Evolutionary conservation across 2,113 vertebrate species (phyloP).

Genomic region (Eolophus roseicapilla): DNA sequence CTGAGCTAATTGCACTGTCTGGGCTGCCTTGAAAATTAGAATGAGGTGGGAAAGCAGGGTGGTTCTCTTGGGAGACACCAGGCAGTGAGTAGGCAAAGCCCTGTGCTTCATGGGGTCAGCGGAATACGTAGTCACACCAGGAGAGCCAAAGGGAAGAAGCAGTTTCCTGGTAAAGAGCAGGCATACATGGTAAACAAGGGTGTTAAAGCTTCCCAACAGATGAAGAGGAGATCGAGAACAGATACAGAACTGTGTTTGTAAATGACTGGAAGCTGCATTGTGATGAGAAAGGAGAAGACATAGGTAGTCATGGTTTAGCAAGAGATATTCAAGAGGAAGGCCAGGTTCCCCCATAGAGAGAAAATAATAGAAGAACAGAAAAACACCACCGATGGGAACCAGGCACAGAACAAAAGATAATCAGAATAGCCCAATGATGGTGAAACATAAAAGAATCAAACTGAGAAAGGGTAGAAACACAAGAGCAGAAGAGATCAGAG

Average conservation of each 20-base stretch:
- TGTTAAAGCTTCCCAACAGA: not conserved
- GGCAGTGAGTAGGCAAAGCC: not conserved
- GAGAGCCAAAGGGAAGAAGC: not conserved
- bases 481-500: not conserved
- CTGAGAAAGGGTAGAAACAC: not conserved
- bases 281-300: not conserved
- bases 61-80: not conserved
- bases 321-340: not conserved
- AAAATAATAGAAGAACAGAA: not conserved
- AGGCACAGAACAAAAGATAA: not conserved
- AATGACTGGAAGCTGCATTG: not conserved
- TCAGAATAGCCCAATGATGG: not conserved
- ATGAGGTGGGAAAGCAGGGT: not conserved
- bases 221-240: not conserved
- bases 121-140: not conserved
- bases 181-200: too few relatives aligned
- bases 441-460: not conserved
- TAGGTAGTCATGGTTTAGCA: not conserved
- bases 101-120: rapidly evolving
- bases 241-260: not conserved
- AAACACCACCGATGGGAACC: not conserved
- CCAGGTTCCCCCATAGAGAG: rapidly evolving
- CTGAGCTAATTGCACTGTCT: not conserved
- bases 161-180: not conserved
- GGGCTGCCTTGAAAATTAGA: not conserved